Evolutionary conservation across 2,888 invertebrate genomes (phyloP).

Genomic region (Leucozona laternaria): DNA sequence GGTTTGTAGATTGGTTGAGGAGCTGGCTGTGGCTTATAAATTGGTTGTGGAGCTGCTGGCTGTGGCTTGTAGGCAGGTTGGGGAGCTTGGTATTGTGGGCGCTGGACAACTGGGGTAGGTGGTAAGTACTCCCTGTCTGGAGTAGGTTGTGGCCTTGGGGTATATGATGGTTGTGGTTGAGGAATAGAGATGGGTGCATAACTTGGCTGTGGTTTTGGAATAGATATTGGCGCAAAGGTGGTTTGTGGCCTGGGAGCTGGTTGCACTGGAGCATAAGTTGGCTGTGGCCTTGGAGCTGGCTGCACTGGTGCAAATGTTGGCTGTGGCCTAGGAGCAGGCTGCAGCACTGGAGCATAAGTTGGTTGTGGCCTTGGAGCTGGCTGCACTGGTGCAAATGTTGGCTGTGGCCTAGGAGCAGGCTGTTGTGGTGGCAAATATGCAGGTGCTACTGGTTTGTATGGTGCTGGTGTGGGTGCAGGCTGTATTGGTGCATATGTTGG

Average conservation of each 20-base stretch:
- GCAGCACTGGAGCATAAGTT: slow-evolving; percentile 2
- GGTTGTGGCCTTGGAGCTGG: slow-evolving; percentile 10
- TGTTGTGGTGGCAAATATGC: not conserved
- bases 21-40: not conserved
- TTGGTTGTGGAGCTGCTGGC: slow-evolving; percentile 2
- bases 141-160: slow-evolving; percentile 2
- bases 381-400: not conserved
- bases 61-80: slow-evolving; percentile 18
- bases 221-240: not conserved
- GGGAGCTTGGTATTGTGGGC: not conserved
- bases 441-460: not conserved
- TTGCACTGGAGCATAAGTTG: slow-evolving; percentile 15
- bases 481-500: slow-evolving; percentile 1
- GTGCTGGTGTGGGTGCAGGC: slow-evolving; percentile 2
- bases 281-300: not conserved
- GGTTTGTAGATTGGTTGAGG: slow-evolving; percentile 14
- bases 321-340: not conserved
- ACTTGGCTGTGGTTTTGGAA: slow-evolving; percentile 11
- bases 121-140: not conserved
- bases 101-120: not conserved
- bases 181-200: not conserved
- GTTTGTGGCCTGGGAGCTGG: slow-evolving; percentile 7
- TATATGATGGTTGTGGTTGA: slow-evolving; percentile 25
- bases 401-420: slow-evolving; percentile 22
- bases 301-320: not conserved